A percentile compares a stretch with the other conserved stretches of the same genome.
Conservation (phyloP, 1,140 invertebrate genomes). For the Galleria mellonella region DNA sequence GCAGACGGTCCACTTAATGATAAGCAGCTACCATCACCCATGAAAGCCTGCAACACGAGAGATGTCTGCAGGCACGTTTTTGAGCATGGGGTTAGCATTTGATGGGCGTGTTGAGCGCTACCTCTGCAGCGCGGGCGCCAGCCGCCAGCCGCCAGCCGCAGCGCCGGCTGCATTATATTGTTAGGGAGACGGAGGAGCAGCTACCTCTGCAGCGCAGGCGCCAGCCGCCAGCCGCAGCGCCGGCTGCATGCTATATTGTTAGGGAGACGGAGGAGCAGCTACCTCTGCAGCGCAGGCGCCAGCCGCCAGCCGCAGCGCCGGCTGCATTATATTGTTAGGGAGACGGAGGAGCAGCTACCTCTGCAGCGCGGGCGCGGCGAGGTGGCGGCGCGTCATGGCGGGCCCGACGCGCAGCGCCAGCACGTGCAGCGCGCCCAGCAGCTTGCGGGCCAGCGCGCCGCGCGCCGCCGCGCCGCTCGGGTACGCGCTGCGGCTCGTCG, state of each 20-base stretch:
- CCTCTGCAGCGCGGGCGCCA: conserved; percentile 85
- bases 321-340: conserved; percentile 85
- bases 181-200: conserved; percentile 79
- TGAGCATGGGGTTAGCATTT: too few relatives aligned
- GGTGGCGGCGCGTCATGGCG: conserved; percentile 87
- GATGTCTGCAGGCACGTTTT: too few relatives aligned
- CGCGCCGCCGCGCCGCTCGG: conserved; percentile 86
- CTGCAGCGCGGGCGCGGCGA: conserved; percentile 82
- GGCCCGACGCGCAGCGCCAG: conserved; percentile 87
- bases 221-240: conserved; percentile 78
- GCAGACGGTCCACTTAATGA: too few relatives aligned
- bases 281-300: conserved; percentile 82
- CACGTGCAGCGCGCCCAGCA: conserved; percentile 86
- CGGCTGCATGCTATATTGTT: conserved; percentile 85
- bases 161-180: too few relatives aligned
- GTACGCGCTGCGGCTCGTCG: conserved; percentile 84
- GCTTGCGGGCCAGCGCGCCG: conserved; percentile 83
- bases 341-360: too few relatives aligned
- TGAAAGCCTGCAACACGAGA: too few relatives aligned
- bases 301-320: conserved; percentile 82
- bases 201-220: conserved; percentile 87
- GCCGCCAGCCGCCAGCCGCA: conserved; percentile 79
- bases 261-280: too few relatives aligned
- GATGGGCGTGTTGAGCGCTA: too few relatives aligned
- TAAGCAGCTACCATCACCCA: too few relatives aligned